Evolutionary conservation across 2,888 invertebrate genomes (phyloP), one percentile per base, ranked within the genome.

Genomic region (Sphaeridia pumilis): DNA sequence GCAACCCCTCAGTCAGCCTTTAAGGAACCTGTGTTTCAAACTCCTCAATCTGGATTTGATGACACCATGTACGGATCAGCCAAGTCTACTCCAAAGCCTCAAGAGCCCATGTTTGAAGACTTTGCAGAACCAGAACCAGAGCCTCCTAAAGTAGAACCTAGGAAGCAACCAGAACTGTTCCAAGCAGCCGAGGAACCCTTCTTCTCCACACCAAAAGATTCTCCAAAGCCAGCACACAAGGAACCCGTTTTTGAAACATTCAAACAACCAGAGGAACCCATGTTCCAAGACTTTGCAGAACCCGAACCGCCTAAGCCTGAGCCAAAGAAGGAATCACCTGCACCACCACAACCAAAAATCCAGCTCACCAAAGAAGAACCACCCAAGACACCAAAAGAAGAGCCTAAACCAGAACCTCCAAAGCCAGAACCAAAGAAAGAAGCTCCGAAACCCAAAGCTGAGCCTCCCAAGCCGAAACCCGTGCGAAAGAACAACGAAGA

Each of bases 401-500:
- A 17, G 12, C 41, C 7, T 24, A 20, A 26, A 42, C 5, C 22
- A 24, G 12, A 21, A 21, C 31, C 46, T 12, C 27, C 31, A 10
- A 5, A 4, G 5, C 38, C 4, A 3, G 27, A 49, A 47, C 26
- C 21, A 47, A 35, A 20, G 17, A 47, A 34, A 17, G 47, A 10
- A 17, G 31, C 31, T 38, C 7, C 38, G 17, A 38, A 38, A 31
- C 47, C 25, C 17, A 7, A 41, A 24, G 20, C 22, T 10, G 31
- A 28, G 20, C 17, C 20, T 35, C 53, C 48, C 2, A 43, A 49
- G 21, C n/a, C 25, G n/a, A 28, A 14, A 22, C 43, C 7, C 14
- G 35, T 17, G 14, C 24, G 10, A 20, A 27, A 41, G 24, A 17
- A 46, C 20, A 14, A 47, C 14, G 56, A 57, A 38, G 46, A 41